Evolutionary conservation across 2,113 vertebrate genomes (phyloP).

Genomic region (Xenopus borealis): DNA sequence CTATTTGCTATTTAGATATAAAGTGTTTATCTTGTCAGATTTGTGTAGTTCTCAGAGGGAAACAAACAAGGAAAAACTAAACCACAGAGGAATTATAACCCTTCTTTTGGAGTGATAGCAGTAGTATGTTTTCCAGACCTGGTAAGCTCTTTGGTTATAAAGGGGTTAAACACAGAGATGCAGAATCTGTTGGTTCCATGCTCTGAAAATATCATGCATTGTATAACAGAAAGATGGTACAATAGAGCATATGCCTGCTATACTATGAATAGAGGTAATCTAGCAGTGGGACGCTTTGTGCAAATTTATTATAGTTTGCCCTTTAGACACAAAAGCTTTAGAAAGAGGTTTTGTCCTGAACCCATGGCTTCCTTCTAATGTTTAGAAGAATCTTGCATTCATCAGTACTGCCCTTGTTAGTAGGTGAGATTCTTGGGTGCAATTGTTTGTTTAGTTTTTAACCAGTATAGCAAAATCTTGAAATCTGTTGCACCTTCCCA

Average conservation of each 20-base stretch:
- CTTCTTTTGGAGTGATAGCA: too few relatives aligned
- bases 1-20: too few relatives aligned
- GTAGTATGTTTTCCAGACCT: too few relatives aligned
- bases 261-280: constrained; percentile 41
- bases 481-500: constrained; percentile 45
- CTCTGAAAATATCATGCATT: constrained; percentile 13
- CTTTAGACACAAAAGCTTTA: constrained; percentile 24
- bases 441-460: constrained; percentile 25
- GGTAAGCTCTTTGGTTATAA: constrained; percentile 17
- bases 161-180: constrained; percentile 6
- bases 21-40: too few relatives aligned
- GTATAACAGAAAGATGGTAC: constrained; percentile 22
- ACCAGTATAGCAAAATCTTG: constrained; percentile 28
- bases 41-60: too few relatives aligned
- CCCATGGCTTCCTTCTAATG: background rate
- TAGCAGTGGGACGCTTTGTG: constrained; percentile 37
- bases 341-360: constrained; percentile 11
- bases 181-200: constrained; percentile 19
- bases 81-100: too few relatives aligned
- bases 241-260: constrained; percentile 30
- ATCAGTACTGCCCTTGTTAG: constrained; percentile 11
- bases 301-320: constrained; percentile 29
- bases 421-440: background rate
- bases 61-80: too few relatives aligned
- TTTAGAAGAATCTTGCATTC: background rate